phyloP scores from a whole-genome alignment of 2,113 vertebrate species.

The Pterocles burchelli region DNA sequence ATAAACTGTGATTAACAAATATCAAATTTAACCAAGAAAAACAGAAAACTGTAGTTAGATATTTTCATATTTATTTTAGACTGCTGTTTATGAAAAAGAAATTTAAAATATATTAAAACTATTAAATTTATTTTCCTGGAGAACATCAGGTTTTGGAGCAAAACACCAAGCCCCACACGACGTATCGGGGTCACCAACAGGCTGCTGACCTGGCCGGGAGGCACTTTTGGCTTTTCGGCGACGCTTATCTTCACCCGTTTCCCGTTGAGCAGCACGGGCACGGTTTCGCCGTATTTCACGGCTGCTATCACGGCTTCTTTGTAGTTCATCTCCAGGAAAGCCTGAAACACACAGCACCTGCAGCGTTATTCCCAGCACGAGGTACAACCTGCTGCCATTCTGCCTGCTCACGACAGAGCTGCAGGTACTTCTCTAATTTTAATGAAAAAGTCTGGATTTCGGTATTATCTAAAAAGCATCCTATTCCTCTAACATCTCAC shows the following conservation, averaged over 20 bases:
- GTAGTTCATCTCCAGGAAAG: conserved; percentile 79
- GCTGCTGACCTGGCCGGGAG: not conserved
- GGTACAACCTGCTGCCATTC: not conserved
- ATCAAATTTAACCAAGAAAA: not conserved
- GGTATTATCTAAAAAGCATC: not conserved
- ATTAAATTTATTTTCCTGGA: not conserved
- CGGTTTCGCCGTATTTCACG: conserved; percentile 67
- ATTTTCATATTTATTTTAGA: not conserved
- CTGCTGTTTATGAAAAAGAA: not conserved
- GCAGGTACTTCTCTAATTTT: too few relatives aligned
- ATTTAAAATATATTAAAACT: not conserved
- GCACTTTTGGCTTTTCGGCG: conserved; percentile 39
- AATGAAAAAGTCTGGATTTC: not conserved
- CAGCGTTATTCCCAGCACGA: not conserved
- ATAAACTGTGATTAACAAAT: not conserved
- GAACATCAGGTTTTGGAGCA: not conserved
- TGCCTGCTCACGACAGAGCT: not conserved
- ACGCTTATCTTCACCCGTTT: conserved; percentile 67
- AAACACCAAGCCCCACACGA: too few relatives aligned
- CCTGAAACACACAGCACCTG: conserved; percentile 44
- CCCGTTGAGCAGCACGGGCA: conserved; percentile 71
- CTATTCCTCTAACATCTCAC: not conserved
- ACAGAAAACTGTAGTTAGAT: too few relatives aligned
- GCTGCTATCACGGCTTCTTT: conserved; percentile 73
- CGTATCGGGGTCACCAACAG: accelerated